Evolutionary conservation across 2,888 invertebrate genomes (phyloP).

Genomic region (Oxyscelio sp.): DNA sequence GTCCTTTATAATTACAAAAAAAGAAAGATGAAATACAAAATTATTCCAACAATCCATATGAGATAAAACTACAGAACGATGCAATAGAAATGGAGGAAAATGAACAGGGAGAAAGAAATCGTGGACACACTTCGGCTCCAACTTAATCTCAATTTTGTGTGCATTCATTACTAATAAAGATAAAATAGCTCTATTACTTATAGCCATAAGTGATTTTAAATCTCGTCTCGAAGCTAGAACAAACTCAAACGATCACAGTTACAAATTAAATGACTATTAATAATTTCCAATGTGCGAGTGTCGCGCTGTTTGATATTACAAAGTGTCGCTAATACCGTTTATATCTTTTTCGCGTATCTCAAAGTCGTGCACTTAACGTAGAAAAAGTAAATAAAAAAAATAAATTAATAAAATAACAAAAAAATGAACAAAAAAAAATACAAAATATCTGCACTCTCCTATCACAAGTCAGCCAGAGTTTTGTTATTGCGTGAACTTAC

Average conservation of each 20-base stretch:
- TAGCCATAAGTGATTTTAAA: conserved; percentile 82
- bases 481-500: conserved; percentile 75
- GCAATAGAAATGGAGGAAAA: too few species aligned
- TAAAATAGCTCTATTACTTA: conserved; percentile 80
- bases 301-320: conserved; percentile 68
- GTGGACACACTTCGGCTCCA: conserved; percentile 77
- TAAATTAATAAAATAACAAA: too few species aligned
- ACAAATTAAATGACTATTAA: conserved; percentile 59
- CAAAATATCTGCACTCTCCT: conserved; percentile 70
- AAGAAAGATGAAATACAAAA: too few species aligned
- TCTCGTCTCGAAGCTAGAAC: conserved; percentile 79
- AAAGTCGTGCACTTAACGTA: conserved; percentile 60
- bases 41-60: too few species aligned
- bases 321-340: conserved; percentile 66
- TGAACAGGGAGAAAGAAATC: too few species aligned
- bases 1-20: too few species aligned
- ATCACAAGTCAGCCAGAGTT: conserved; percentile 70
- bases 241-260: conserved; percentile 73
- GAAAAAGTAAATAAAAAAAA: conserved; percentile 22
- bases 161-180: conserved; percentile 83
- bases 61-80: too few species aligned
- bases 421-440: conserved; percentile 31
- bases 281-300: conserved; percentile 49
- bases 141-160: conserved; percentile 81
- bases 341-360: conserved; percentile 69